These are phyloP conservation scores for Cyphomyrmex costatus DNA, from an alignment of 1,140 invertebrate genomes.

Conservation along the genomic window DNA sequence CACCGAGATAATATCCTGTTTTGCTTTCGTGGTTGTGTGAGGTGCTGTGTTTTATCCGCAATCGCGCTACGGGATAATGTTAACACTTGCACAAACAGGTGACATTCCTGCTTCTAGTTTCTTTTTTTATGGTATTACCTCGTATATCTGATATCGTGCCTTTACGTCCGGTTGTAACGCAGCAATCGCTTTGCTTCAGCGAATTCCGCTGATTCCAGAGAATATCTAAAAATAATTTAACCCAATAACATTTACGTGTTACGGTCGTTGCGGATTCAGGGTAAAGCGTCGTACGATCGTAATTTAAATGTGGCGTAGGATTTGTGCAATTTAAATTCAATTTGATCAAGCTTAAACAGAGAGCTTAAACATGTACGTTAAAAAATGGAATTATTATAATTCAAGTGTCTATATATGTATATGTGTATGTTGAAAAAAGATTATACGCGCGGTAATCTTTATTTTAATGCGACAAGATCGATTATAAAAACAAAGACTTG, in stretches of 20 bases:
- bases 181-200: conserved; percentile 55
- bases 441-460: neutral
- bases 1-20: conserved; percentile 73
- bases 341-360: neutral
- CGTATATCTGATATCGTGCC: conserved; percentile 71
- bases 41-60: conserved; percentile 56
- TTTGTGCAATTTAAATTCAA: neutral
- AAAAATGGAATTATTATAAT: neutral
- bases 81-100: conserved; percentile 76
- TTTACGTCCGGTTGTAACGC: conserved; percentile 69
- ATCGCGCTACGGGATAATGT: conserved; percentile 63
- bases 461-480: neutral
- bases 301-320: neutral
- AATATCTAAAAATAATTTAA: conserved; percentile 64
- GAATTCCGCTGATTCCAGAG: conserved; percentile 52
- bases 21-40: conserved; percentile 56
- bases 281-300: conserved; percentile 30
- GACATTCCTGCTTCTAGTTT: conserved; percentile 73
- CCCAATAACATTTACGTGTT: conserved; percentile 59
- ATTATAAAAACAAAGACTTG: neutral
- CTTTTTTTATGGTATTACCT: conserved; percentile 51
- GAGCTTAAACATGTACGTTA: no score
- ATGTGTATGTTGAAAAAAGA: neutral
- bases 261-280: conserved; percentile 35
- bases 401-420: neutral